Percentiles rank a stretch among this genome's conserved stretches.
phyloP scores from a whole-genome alignment of 2,797 vertebrate genomes.

The Microctenopoma steveboyesi region DNA sequence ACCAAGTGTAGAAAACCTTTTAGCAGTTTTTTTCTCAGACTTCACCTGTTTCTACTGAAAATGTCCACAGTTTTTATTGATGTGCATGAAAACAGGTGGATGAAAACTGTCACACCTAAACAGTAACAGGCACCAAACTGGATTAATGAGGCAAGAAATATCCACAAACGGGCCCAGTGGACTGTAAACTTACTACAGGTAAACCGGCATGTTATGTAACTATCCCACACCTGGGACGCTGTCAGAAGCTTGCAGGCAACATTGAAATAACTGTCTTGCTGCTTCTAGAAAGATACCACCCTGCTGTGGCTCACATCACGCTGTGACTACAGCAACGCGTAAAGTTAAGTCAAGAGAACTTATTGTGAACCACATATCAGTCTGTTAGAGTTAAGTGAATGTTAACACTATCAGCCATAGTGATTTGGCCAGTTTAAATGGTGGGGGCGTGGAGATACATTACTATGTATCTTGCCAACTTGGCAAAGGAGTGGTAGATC shows the following conservation, averaged over 20 bases:
- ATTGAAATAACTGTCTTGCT: not conserved
- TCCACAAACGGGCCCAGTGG: not conserved
- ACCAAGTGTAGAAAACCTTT: too few relatives aligned
- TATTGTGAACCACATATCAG: not conserved
- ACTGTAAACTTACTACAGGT: conserved; percentile 20
- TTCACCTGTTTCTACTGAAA: not conserved
- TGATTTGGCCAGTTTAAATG: conserved; percentile 5
- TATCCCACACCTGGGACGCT: conserved; percentile 4
- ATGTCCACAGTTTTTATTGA: not conserved
- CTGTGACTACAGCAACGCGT: conserved; percentile 21
- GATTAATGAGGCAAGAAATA: conserved; percentile 23
- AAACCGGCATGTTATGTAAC: conserved; percentile 1
- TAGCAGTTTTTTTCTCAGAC: not conserved
- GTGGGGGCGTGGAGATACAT: not conserved
- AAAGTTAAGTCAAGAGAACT: not conserved
- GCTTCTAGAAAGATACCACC: conserved; percentile 15
- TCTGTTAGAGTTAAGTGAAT: not conserved
- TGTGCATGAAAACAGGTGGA: not conserved
- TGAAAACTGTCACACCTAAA: conserved; percentile 1
- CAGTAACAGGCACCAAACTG: conserved; percentile 6
- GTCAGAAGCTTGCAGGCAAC: conserved; percentile 22
- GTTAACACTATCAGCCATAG: conserved; percentile 5
- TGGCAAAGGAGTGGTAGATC: conserved; percentile 9
- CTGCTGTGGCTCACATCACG: conserved; percentile 17
- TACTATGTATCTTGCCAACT: conserved; percentile 18